Evolutionary conservation across 2,113 vertebrate genomes (phyloP).

Genomic region (Corythornis madagascariensis): DNA sequence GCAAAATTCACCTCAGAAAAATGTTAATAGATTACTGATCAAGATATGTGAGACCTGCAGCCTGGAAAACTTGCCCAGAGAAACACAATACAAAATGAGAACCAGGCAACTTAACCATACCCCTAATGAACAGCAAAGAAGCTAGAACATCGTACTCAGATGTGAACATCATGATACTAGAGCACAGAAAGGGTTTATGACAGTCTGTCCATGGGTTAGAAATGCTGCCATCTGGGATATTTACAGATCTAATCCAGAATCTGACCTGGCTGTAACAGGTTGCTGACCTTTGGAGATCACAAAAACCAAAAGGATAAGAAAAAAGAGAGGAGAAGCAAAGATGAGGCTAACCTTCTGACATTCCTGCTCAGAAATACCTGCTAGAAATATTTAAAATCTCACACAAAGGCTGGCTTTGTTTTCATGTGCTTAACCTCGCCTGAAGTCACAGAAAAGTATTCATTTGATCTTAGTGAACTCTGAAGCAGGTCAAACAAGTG

Average conservation of each 20-base stretch:
- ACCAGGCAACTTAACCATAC: neutral
- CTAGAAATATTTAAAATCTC: neutral
- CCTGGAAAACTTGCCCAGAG: neutral
- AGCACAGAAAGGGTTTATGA: neutral
- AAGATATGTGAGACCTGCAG: neutral
- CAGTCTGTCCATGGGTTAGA: neutral
- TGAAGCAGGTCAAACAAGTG: neutral
- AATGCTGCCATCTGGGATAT: neutral
- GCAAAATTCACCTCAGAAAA: neutral
- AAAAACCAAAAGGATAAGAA: neutral
- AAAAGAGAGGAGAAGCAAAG: neutral
- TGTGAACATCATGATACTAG: rapidly evolving
- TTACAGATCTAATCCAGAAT: neutral
- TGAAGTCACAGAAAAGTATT: neutral
- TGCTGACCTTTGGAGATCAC: neutral
- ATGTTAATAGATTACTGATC: neutral
- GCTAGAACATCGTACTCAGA: neutral
- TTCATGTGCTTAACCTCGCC: neutral
- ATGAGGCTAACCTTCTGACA: neutral
- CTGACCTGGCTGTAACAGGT: neutral
- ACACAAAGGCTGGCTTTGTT: neutral
- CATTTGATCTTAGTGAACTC: neutral
- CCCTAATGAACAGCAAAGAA: neutral
- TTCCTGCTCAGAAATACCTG: neutral
- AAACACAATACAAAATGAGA: neutral